phyloP scores from a whole-genome alignment of 2,113 vertebrate genomes.

The Xiphophorus maculatus region DNA sequence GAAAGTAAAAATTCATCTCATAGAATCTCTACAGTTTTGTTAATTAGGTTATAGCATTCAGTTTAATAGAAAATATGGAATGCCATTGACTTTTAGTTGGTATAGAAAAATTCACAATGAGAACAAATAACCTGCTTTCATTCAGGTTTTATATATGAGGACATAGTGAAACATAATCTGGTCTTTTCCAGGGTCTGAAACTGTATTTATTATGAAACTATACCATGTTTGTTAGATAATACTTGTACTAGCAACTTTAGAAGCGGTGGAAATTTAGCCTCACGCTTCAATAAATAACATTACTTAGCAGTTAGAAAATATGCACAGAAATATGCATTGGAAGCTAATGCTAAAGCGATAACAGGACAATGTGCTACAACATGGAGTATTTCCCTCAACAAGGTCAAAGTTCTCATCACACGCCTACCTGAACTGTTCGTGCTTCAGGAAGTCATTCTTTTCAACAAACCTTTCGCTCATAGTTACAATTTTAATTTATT shows the following conservation, averaged over 20 bases:
- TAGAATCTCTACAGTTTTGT: background rate
- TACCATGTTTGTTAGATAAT: background rate
- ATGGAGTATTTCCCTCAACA: too few species aligned
- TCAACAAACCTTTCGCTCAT: too few species aligned
- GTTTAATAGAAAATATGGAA: background rate
- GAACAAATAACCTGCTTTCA: background rate
- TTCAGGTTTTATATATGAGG: background rate
- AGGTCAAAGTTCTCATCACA: too few species aligned
- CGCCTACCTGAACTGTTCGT: too few species aligned
- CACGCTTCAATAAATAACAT: too few species aligned
- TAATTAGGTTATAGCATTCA: background rate
- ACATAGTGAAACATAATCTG: background rate
- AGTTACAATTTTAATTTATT: too few species aligned
- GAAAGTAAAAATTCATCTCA: background rate
- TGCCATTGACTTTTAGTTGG: background rate
- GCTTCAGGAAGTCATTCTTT: too few species aligned
- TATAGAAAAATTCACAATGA: background rate
- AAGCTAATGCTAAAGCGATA: too few species aligned
- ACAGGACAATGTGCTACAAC: too few species aligned
- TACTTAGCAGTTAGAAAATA: too few species aligned
- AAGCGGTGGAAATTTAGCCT: background rate
- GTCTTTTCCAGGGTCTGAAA: background rate
- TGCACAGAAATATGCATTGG: too few species aligned
- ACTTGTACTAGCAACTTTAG: background rate
- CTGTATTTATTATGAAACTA: background rate